Evolutionary conservation across 2,797 vertebrate species (phyloP).

Genomic region (Chaunax sp.): DNA sequence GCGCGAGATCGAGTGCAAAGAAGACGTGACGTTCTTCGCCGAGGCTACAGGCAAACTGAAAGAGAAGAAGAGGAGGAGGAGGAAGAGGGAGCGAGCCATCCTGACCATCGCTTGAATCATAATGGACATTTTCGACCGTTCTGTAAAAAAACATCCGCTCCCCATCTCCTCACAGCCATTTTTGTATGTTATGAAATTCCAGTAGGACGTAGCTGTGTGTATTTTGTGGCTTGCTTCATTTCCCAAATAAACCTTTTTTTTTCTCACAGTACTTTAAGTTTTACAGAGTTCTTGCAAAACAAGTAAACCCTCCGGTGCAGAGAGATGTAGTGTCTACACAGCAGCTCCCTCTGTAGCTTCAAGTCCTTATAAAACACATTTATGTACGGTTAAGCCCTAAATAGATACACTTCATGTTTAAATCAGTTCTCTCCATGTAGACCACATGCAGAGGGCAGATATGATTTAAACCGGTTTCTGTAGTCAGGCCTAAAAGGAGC

Average conservation of each 20-base stretch:
- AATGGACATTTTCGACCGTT: slow-evolving; percentile 24
- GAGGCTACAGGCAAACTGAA: slow-evolving; percentile 90
- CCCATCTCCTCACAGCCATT: slow-evolving; percentile 9
- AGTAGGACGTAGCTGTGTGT: slow-evolving; percentile 38
- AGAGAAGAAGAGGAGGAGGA: slow-evolving; percentile 91
- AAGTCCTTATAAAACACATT: slow-evolving; percentile 39
- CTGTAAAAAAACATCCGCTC: not conserved
- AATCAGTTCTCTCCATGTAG: slow-evolving; percentile 24
- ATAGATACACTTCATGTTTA: slow-evolving; percentile 23
- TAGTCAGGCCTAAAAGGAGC: slow-evolving; percentile 53
- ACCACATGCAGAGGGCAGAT: slow-evolving; percentile 33
- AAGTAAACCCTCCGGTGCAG: slow-evolving; percentile 46
- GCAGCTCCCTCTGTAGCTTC: slow-evolving; percentile 28
- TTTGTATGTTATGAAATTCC: slow-evolving; percentile 35
- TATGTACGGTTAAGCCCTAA: slow-evolving; percentile 17
- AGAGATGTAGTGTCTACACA: slow-evolving; percentile 14
- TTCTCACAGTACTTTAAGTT: slow-evolving; percentile 49
- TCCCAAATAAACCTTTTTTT: slow-evolving; percentile 68
- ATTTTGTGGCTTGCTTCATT: slow-evolving; percentile 45
- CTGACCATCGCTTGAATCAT: slow-evolving; percentile 85
- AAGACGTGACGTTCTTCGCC: slow-evolving; percentile 93
- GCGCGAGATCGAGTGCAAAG: slow-evolving; percentile 92
- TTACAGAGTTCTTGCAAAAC: slow-evolving; percentile 42
- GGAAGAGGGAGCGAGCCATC: slow-evolving; percentile 89
- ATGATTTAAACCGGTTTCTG: slow-evolving; percentile 66